Evolutionary conservation across 2,113 vertebrate genomes (phyloP), one percentile per base, ranked within the genome.

Genomic region (Callaeas wilsoni): DNA sequence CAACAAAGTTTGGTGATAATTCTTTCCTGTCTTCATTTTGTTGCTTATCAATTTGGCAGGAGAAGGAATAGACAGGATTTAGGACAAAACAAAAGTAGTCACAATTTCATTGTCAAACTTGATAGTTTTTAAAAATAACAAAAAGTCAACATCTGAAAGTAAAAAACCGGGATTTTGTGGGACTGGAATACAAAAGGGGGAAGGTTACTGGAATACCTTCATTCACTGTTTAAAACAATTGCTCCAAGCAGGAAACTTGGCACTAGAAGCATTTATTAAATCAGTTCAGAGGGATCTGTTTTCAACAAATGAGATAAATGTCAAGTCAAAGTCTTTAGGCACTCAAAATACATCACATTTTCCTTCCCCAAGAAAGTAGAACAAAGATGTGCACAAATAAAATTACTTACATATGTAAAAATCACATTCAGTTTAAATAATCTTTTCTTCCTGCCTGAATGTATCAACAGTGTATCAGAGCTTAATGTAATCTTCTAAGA

Each of bases 241-340:
- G 33, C 64, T 95, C 67, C 94, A 79, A 88, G 93, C 60, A 94
- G 84, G 88, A 97, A 96, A 94, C 67, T 91, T 97, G 93, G 93
- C 86, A 70, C 69, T 56, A 67, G 53, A 91, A 89, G n/a, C 25
- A 41, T 93, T 85, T 94, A 96, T 96, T 97, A 92, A 97, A 96
- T 93, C 59, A 86, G 35, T 74, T 96, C 52, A 82, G 63, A 96
- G 62, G 50, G 93, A 92, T 94, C 96, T 93, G 94, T 96, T 96
- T 94, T 96, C 95, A 75, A 59, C 89, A 81, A 97, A 95, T 91
- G 47, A 96, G 91, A 96, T 96, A 96, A 94, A 96, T 95, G 90
- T 94, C 93, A 91, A 91, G 92, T 90, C 27, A 4, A 69, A 93
- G 87, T 67, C 95, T 95, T 96, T 94, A 96, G 55, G 67, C 91